Base-by-base conservation (phyloP, 2,113 vertebrate genomes). In the Loxodonta africana region DNA sequence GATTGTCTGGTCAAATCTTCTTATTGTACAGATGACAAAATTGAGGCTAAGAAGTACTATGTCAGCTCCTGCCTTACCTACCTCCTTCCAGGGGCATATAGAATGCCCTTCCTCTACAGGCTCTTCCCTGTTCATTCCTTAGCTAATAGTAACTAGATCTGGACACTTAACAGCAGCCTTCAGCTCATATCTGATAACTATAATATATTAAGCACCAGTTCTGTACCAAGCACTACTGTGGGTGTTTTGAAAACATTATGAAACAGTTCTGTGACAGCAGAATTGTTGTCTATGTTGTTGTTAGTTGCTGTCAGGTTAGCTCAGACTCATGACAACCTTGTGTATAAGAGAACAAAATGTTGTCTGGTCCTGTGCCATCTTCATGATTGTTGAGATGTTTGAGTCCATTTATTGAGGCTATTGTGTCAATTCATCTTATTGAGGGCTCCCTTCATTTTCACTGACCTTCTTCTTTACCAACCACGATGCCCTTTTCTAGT, bases 11-110 rank as follows among this genome's bases (percentile, higher is more conserved):
- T 92, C 71, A 62, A 83, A 85, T 83, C 15, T 17, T 97, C 90
- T 97, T 80, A 95, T 77, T 85, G 62, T 74, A 60, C 44, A 74
- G 14, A 71, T 93, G 93, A 97, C 74, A 94, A 21, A 95, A 91
- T 37, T 62, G 57, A 81, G 81, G 37, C 21, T 77, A 87, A 84
- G 33, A 76, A 60, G 28, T 15, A 41, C 12, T 62, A 2, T 77
- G 17, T 62, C 28, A 90, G 28, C 26, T 37, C n/a, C 44, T 88
- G 33, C 8, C 37, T 95, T 87, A 15, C 18, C 48, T 87, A 44
- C 21, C 20, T 87, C 51, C 78, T 71, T 74, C 28, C 11, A 83
- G 83, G 25, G 78, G 6, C 53, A 37, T 41, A n/a, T 73, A 30
- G 37, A 69, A n/a, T 65, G 5, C 44, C 46, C 41, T 90, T 81